These are phyloP conservation scores for Eira barbara DNA, from an alignment of 2,113 vertebrate genomes.

Conservation along the genomic window DNA sequence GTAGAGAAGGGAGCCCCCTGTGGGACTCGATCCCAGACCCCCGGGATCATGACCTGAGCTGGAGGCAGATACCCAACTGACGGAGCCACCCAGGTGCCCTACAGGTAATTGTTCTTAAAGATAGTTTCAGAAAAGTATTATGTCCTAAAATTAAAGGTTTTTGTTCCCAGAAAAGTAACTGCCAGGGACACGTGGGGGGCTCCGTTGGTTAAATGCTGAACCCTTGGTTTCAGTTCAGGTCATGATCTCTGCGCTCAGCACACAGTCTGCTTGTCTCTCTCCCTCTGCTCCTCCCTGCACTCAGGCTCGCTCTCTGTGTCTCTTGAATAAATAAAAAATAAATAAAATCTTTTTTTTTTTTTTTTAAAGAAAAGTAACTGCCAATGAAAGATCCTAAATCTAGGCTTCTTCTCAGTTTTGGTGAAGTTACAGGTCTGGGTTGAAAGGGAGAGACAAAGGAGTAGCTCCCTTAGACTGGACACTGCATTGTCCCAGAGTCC, in stretches of 20 bases:
- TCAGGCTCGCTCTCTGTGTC: background rate
- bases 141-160: background rate
- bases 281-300: background rate
- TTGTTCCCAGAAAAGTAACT: background rate
- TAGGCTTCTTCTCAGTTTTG: background rate
- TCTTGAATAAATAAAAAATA: background rate
- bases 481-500: background rate
- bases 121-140: background rate
- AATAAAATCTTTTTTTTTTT: too few species aligned
- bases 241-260: background rate
- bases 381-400: background rate
- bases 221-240: background rate
- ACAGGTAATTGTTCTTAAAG: background rate
- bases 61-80: fast-evolving
- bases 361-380: too few species aligned
- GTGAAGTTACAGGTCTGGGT: background rate
- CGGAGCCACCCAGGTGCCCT: background rate
- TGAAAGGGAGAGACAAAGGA: background rate
- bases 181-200: too few species aligned
- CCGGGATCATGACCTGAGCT: background rate
- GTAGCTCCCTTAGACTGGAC: background rate
- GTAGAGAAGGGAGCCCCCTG: too few species aligned
- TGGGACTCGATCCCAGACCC: background rate
- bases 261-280: background rate
- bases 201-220: background rate